These are phyloP conservation scores for Microcebus jonahi DNA, from an alignment of 2,113 vertebrate genomes.

Conservation along the genomic window DNA sequence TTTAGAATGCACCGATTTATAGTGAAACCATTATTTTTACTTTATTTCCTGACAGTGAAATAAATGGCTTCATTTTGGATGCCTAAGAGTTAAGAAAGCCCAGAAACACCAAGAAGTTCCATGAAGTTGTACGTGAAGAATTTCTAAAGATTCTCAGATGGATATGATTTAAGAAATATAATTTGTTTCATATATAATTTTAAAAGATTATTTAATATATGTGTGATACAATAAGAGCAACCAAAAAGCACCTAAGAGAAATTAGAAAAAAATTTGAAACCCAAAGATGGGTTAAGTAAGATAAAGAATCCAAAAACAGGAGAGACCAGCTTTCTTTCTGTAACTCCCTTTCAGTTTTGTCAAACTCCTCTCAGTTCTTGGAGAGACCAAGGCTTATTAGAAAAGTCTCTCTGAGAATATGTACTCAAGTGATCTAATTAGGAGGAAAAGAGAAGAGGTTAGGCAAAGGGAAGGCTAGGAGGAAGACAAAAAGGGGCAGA, in stretches of 20 bases:
- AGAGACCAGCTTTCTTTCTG: neutral
- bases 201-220: neutral
- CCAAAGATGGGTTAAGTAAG: neutral
- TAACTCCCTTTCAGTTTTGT: neutral
- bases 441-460: neutral
- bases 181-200: neutral
- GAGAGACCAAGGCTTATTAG: neutral
- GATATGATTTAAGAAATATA: neutral
- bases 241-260: neutral
- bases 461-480: neutral
- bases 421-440: neutral
- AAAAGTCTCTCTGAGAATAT: neutral
- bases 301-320: neutral
- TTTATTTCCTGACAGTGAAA: neutral
- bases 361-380: neutral
- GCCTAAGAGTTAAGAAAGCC: neutral
- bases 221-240: neutral
- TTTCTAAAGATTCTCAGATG: neutral
- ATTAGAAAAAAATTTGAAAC: neutral
- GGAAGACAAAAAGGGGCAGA: neutral
- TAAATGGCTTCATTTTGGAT: neutral
- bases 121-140: neutral
- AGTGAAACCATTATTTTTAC: neutral
- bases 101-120: neutral
- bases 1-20: too few species aligned